phyloP scores from a whole-genome alignment of 2,797 vertebrate genomes.

The Mionectes olivaceus region DNA sequence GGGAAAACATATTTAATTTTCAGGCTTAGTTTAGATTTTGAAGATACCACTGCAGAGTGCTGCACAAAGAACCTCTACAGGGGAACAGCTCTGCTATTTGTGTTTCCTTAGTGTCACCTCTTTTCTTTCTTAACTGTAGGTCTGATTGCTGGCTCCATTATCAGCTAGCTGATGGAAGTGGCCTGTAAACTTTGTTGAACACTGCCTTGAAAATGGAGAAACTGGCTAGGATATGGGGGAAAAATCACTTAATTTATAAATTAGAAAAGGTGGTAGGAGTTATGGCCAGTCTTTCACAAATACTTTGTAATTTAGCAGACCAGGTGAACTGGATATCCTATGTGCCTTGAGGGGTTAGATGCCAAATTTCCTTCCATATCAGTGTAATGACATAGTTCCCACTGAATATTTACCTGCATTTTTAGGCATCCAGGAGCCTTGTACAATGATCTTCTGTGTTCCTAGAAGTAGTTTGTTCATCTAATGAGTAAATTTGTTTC shows the following conservation, averaged over 20 bases:
- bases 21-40: not conserved
- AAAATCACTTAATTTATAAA: not conserved
- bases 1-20: not conserved
- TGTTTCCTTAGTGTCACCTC: not conserved
- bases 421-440: not conserved
- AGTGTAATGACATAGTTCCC: not conserved
- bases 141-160: not conserved
- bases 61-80: fast-evolving
- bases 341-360: not conserved
- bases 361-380: not conserved
- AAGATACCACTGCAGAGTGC: fast-evolving
- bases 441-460: not conserved
- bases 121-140: not conserved
- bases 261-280: not conserved
- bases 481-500: not conserved
- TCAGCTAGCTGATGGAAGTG: not conserved
- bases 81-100: not conserved
- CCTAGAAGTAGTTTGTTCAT: not conserved
- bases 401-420: not conserved
- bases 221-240: not conserved
- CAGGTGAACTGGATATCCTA: not conserved
- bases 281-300: not conserved
- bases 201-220: not conserved
- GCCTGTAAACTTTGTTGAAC: not conserved
- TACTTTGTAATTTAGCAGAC: not conserved